Percentiles rank a stretch among this genome's conserved stretches.
Conservation (phyloP, 2,888 invertebrate species). For the Xylocampa areola region DNA sequence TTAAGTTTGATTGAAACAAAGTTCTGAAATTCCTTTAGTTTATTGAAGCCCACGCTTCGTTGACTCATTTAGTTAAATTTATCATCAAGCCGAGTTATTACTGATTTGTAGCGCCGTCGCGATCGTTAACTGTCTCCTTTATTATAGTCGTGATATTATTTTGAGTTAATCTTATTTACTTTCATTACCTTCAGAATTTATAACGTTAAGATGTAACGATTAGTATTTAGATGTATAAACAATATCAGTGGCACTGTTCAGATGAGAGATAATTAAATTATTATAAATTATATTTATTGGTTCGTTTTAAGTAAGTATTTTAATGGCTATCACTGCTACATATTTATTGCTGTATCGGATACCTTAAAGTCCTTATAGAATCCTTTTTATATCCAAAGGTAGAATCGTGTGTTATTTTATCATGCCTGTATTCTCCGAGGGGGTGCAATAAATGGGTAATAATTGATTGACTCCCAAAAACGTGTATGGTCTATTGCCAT, state of each 20-base stretch:
- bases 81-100: conserved; percentile 58
- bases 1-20: conserved; percentile 44
- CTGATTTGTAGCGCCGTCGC: conserved; percentile 52
- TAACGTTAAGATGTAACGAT: conserved; percentile 47
- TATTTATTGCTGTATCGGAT: conserved; percentile 21
- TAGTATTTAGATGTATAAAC: conserved; percentile 48
- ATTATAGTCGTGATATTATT: conserved; percentile 57
- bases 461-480: no score
- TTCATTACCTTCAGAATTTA: conserved; percentile 54
- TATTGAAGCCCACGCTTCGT: conserved; percentile 57
- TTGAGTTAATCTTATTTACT: conserved; percentile 62
- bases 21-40: conserved; percentile 39
- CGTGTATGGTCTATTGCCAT: no score
- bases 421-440: no score
- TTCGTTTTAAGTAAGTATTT: conserved; percentile 25
- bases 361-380: conserved; percentile 3
- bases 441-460: no score
- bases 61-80: conserved; percentile 62
- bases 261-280: conserved; percentile 36
- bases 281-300: conserved; percentile 21
- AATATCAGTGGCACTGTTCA: conserved; percentile 36
- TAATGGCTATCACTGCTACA: conserved; percentile 15
- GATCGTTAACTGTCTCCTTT: conserved; percentile 57
- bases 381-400: no score
- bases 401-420: no score